Base-by-base conservation (phyloP, 2,797 vertebrate species). In the Macropodus opercularis region DNA sequence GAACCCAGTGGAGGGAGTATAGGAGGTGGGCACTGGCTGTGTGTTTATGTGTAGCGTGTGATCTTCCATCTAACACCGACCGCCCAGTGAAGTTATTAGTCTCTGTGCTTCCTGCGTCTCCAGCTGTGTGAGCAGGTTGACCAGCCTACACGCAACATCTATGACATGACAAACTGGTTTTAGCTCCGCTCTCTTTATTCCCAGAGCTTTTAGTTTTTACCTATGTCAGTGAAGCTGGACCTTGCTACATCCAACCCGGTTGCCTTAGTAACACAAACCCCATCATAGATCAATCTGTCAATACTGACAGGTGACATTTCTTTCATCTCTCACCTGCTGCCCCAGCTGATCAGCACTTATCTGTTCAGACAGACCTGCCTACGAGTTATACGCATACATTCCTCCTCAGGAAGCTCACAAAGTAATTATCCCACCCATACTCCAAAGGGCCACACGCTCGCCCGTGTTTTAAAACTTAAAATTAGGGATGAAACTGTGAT, bases 231-330 rank as follows among this genome's bases (percentile, higher is more conserved):
- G 26, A 55, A 27, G 13, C 31, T 42, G 14, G 24, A 15, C 13
- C 24, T 36, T 36, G 43, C 15, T 39, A 41, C 63, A 4, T 22
- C 32, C 27, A 44, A 48, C 31, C 15, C 26, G 2, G 10, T 19
- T 38, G 11, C 18, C 34, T 49, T 19, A 15, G 24, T 73, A 29
- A 50, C 60, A 39, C 26, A 59, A 40, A 27, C 38, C 39, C 56
- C 53, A 84, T 86, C 76, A 72, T 46, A 75, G 75, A 88, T 87
- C 83, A 63, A 73, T 88, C 60, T 17, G 21, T 35, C 39, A 49
- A 46, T 77, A 57, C 29, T 34, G 48, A n/a, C 46, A 57, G 21
- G 40, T 14, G 32, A 54, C 48, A 39, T 75, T 63, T 46, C 47
- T 47, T 40, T 44, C 34, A 26, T 61, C 39, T 59, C n/a, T 67